Conservation (phyloP, 1,140 invertebrate species). For the Drosophila ambigua region DNA sequence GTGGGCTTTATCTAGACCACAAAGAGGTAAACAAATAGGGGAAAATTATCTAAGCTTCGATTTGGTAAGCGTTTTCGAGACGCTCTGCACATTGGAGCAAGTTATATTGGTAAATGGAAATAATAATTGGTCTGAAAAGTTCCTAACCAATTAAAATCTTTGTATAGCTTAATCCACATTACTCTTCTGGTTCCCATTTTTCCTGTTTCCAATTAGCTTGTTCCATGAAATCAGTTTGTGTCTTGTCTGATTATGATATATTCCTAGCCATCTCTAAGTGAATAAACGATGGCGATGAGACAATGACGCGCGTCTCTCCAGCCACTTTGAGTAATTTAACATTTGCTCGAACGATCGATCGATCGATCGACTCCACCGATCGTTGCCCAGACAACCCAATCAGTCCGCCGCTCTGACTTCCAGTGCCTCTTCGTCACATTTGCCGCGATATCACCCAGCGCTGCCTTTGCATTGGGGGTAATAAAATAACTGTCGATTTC, state of each 20-base stretch:
- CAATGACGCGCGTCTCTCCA: conserved; percentile 3
- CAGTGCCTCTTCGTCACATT: conserved; percentile 12
- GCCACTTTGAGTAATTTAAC: conserved; percentile 23
- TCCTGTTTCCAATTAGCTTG: background rate
- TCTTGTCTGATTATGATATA: conserved; percentile 11
- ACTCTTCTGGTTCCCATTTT: no score
- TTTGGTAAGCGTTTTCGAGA: conserved; percentile 52
- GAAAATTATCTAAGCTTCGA: conserved; percentile 77
- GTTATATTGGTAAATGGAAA: background rate
- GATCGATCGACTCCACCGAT: conserved; percentile 33
- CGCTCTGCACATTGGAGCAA: conserved; percentile 47
- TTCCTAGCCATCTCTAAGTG: conserved; percentile 3
- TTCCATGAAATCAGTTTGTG: no score
- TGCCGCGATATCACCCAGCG: conserved; percentile 14
- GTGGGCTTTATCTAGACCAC: conserved; percentile 69
- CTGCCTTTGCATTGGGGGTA: conserved; percentile 11
- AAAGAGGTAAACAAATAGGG: conserved; percentile 72
- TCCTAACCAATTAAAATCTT: background rate
- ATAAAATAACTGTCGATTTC: conserved; percentile 69
- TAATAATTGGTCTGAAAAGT: no score
- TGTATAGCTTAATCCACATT: no score
- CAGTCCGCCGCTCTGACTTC: conserved; percentile 14
- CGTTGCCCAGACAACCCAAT: conserved; percentile 26
- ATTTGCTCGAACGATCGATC: conserved; percentile 4
- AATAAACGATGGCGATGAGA: conserved; percentile 6